Evolutionary conservation across 2,797 vertebrate genomes (phyloP).

Genomic region (Danionella dracula): DNA sequence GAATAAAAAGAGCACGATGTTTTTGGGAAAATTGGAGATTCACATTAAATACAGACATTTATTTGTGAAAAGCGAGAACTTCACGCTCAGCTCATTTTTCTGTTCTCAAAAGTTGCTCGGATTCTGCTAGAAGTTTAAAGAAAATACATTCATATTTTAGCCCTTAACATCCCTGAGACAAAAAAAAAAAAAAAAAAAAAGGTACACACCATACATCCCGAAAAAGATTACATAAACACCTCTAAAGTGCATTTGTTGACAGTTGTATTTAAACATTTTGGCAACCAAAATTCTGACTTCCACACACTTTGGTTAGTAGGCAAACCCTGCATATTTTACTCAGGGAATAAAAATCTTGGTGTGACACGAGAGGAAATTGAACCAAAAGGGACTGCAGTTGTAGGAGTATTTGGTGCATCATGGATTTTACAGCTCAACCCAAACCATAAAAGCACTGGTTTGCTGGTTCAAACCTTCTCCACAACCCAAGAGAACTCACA

Average conservation of each 20-base stretch:
- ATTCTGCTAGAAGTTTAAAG: neutral
- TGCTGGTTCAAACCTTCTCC: constrained; percentile 61
- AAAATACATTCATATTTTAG: constrained; percentile 19
- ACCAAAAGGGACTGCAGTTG: too few relatives aligned
- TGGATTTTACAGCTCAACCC: too few relatives aligned
- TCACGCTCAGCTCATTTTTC: neutral
- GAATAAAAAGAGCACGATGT: neutral
- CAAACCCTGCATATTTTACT: too few relatives aligned
- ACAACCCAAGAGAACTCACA: too few relatives aligned
- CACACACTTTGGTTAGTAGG: neutral
- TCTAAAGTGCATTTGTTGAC: constrained; percentile 54
- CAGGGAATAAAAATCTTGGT: too few relatives aligned
- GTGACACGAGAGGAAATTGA: too few relatives aligned
- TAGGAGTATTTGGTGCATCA: too few relatives aligned
- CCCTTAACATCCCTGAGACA: constrained; percentile 57
- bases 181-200: neutral
- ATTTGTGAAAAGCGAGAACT: neutral
- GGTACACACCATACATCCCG: too few relatives aligned
- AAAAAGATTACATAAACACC: constrained; percentile 41
- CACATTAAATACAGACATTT: neutral
- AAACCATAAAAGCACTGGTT: too few relatives aligned
- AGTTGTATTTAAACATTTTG: constrained; percentile 20
- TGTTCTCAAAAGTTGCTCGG: neutral
- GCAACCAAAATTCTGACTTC: constrained; percentile 7
- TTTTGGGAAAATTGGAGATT: neutral